Conservation (phyloP, 2,113 vertebrate genomes). For the Microcebus griseorufus region DNA sequence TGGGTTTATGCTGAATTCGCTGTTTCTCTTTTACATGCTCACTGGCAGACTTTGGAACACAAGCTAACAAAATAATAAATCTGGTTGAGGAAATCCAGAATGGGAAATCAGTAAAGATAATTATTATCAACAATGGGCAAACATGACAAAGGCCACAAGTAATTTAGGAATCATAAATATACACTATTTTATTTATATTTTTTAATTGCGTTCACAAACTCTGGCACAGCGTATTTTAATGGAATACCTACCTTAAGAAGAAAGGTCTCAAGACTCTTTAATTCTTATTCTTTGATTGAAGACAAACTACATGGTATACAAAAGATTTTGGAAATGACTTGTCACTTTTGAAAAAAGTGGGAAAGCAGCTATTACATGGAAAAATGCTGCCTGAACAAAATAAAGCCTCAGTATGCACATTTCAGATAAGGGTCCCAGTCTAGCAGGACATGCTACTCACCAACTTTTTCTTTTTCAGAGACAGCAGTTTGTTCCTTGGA, state of each 20-base stretch:
- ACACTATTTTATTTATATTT: no score
- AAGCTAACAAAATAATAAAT: neutral
- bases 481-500: neutral
- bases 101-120: neutral
- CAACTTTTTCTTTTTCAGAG: neutral
- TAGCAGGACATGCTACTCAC: neutral
- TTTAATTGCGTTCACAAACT: neutral
- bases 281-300: neutral
- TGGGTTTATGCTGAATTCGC: neutral
- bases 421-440: neutral
- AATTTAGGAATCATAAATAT: neutral
- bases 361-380: neutral
- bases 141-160: neutral
- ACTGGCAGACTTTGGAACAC: neutral
- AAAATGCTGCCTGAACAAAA: neutral
- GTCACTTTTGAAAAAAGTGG: neutral
- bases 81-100: neutral
- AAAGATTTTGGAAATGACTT: neutral
- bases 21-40: neutral
- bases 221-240: neutral
- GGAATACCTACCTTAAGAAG: neutral
- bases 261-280: neutral
- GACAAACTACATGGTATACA: neutral
- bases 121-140: neutral
- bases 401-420: neutral